Evolutionary conservation across 2,113 vertebrate species (phyloP), one percentile per base, ranked within the genome.

Genomic region (Cricetomys ansorgei): DNA sequence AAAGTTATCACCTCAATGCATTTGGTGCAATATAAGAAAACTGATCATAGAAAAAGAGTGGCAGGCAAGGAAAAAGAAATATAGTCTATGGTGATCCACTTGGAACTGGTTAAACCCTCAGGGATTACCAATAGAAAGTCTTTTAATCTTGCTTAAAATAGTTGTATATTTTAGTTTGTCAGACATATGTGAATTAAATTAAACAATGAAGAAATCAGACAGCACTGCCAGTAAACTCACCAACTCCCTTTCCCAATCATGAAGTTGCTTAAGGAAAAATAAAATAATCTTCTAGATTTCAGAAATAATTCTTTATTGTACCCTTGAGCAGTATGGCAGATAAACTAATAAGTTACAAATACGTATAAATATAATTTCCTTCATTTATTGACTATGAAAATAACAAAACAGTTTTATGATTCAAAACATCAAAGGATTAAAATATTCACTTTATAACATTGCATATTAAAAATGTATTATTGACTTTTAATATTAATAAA

Each of bases 151-250:
- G 25, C 64, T 92, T 88, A 65, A 96, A 89, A 94, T 92, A 84
- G 10, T 9, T 86, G 45, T 27, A 92, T 95, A n/a, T 92, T 94
- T 76, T 17, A 92, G 85, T 93, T 94, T 91, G 48, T 86, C 31
- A 80, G 77, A 37, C 50, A 88, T 94, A 67, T n/a, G 21, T 91
- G 59, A 70, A 83, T 86, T 94, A 89, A 95, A 86, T 95, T 95
- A 93, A 92, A 79, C 62, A 93, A 81, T 91, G 79, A 96, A 55
- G 88, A 94, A 92, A 92, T 95, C 43, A 94, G 43, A 75, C n/a
- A 94, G 11, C 16, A 48, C n/a, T 95, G 55, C 67, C 48, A 83
- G 31, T 57, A 70, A 95, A 81, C 27, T 95, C 90, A 48, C 48
- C 73, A 53, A 62, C 11, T 93, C 5, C 11, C 27, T 89, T 3